Conservation (phyloP, 2,113 vertebrate genomes). For the Astatoreochromis straeleni region DNA sequence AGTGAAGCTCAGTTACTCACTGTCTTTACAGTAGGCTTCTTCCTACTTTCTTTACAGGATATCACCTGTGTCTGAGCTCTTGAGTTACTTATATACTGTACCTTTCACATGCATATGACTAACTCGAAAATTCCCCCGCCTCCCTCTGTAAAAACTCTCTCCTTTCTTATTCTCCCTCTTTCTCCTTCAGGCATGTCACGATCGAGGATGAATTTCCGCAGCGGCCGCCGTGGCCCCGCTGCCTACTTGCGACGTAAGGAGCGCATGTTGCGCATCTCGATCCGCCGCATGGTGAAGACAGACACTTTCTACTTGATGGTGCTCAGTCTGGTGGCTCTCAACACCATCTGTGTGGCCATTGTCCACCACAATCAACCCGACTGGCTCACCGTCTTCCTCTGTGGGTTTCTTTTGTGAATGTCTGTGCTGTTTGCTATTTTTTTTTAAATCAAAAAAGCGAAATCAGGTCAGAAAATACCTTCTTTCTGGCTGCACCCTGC, state of each 20-base stretch:
- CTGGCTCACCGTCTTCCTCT: slow-evolving; percentile 95
- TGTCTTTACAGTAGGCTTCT: neutral
- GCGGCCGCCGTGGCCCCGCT: slow-evolving; percentile 82
- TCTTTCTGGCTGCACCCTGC: neutral
- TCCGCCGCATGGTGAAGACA: slow-evolving; percentile 98
- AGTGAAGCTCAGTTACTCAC: slow-evolving; percentile 45
- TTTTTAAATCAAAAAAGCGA: neutral
- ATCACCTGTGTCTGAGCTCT: neutral
- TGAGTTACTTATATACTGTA: neutral
- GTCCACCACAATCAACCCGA: slow-evolving; percentile 96
- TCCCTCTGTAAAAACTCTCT: neutral
- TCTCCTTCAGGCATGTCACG: slow-evolving; percentile 79
- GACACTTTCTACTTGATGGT: slow-evolving; percentile 97
- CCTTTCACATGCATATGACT: neutral
- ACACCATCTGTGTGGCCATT: slow-evolving; percentile 96
- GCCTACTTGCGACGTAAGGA: slow-evolving; percentile 97
- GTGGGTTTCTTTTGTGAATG: slow-evolving; percentile 70
- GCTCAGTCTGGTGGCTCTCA: slow-evolving; percentile 91
- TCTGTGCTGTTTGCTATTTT: rapidly evolving
- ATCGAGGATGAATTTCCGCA: slow-evolving; percentile 90
- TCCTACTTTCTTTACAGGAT: neutral
- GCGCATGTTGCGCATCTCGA: slow-evolving; percentile 90
- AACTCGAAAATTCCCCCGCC: neutral
- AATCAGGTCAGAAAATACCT: neutral
- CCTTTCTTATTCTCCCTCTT: neutral